phyloP scores from a whole-genome alignment of 1,140 invertebrate genomes.

The Drosophila setifemur region DNA sequence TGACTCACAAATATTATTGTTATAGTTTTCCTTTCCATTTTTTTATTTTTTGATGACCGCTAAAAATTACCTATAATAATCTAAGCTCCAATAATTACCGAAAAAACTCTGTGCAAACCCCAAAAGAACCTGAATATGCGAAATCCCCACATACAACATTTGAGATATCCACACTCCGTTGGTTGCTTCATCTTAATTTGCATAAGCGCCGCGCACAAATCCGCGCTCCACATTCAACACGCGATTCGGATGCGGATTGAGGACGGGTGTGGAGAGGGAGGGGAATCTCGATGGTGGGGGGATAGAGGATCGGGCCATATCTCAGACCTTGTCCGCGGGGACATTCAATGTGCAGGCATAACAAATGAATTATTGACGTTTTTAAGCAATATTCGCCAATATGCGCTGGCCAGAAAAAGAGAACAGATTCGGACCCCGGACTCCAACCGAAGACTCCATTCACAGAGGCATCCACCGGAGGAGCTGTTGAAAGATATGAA shows the following conservation, averaged over 20 bases:
- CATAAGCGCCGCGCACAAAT: constrained; percentile 67
- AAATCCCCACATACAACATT: too few species aligned
- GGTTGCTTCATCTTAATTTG: constrained; percentile 65
- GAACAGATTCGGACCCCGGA: constrained; percentile 2
- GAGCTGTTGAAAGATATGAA: constrained; percentile 67
- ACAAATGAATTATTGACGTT: constrained; percentile 83
- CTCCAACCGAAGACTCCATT: constrained; percentile 27
- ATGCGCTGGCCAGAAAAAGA: constrained; percentile 31
- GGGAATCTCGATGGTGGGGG: not conserved
- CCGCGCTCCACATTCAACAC: constrained; percentile 73
- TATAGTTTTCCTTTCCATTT: too few species aligned
- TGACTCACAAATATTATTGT: too few species aligned
- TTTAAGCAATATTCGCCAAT: constrained; percentile 82
- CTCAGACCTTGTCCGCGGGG: constrained; percentile 52
- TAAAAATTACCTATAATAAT: too few species aligned
- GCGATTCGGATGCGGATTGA: constrained; percentile 21
- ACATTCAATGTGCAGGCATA: constrained; percentile 82
- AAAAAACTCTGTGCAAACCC: not conserved
- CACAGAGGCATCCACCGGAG: constrained; percentile 3
- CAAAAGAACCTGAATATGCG: not conserved
- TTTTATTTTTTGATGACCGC: too few species aligned
- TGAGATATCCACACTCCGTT: too few species aligned
- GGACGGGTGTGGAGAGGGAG: not conserved
- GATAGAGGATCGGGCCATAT: constrained; percentile 39
- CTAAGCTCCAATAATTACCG: too few species aligned